Conservation (phyloP, 2,113 vertebrate species). For the human region DNA sequence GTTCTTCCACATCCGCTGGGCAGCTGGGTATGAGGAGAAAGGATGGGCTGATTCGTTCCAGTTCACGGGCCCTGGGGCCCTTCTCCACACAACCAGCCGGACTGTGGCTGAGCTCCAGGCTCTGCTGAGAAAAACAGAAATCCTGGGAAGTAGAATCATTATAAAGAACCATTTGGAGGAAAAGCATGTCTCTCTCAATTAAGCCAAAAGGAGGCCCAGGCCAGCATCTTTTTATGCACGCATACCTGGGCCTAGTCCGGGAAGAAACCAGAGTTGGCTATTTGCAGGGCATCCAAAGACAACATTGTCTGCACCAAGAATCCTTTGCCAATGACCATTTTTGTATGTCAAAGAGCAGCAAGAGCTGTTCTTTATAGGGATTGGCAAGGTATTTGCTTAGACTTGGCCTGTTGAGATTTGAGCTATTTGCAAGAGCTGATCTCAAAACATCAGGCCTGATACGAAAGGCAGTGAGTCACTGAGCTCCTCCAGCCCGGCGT, state of each 20-base stretch:
- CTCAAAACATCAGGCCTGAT: not conserved
- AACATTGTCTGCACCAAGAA: not conserved
- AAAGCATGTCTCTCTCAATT: rapidly evolving
- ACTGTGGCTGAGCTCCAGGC: not conserved
- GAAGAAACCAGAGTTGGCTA: rapidly evolving
- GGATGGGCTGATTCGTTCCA: rapidly evolving
- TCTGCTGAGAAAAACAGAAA: not conserved
- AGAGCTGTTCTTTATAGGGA: not conserved
- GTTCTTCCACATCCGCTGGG: rapidly evolving
- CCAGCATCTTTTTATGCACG: rapidly evolving
- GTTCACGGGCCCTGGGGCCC: not conserved
- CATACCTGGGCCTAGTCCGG: not conserved
- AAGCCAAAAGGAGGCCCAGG: not conserved
- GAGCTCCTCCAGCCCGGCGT: rapidly evolving
- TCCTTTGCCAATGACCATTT: conserved; percentile 52
- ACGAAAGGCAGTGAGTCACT: not conserved
- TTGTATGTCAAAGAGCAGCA: not conserved
- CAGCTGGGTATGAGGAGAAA: not conserved
- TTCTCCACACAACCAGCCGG: not conserved
- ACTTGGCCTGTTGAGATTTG: conserved; percentile 27
- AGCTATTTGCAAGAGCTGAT: conserved; percentile 50
- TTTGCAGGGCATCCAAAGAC: not conserved
- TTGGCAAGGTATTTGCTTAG: conserved; percentile 54
- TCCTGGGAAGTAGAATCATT: not conserved
- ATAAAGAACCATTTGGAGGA: not conserved